Evolutionary conservation across 2,797 vertebrate genomes (phyloP).

Genomic region (Silurus lanzhouensis): DNA sequence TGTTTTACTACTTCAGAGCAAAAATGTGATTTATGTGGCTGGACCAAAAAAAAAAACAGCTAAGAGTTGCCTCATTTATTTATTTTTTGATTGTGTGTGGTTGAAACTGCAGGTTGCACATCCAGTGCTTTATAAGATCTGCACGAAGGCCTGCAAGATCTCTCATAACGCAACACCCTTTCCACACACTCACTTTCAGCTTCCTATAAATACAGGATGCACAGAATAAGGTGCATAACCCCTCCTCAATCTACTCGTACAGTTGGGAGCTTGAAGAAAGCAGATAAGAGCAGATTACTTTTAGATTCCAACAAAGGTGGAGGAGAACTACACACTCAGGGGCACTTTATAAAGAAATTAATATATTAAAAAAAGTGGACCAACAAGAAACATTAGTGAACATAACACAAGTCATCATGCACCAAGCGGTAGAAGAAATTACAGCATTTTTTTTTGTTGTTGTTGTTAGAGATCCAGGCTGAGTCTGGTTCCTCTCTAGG

Average conservation of each 20-base stretch:
- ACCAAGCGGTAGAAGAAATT: background rate
- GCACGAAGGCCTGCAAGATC: conserved; percentile 1
- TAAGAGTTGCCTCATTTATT: too few species aligned
- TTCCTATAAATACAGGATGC: background rate
- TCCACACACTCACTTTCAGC: background rate
- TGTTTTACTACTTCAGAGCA: background rate
- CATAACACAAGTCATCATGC: background rate
- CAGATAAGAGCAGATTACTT: conserved; percentile 7
- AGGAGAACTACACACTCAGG: background rate
- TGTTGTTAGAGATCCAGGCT: too few species aligned
- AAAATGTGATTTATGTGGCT: background rate
- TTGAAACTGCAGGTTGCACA: conserved; percentile 15
- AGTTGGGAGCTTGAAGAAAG: background rate
- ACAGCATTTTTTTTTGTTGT: background rate
- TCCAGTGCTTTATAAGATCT: background rate
- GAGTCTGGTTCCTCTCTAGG: too few species aligned
- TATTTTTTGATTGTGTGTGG: too few species aligned
- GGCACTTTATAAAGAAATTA: background rate
- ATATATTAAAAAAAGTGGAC: background rate
- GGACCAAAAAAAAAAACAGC: background rate
- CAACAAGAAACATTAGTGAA: background rate
- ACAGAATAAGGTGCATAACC: background rate
- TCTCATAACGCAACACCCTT: background rate
- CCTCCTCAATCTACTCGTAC: background rate
- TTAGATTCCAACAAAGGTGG: background rate